Conservation (phyloP, 30 jellyfish, hydroid and myxozoan species). For the Turritopsis dohrnii region DNA sequence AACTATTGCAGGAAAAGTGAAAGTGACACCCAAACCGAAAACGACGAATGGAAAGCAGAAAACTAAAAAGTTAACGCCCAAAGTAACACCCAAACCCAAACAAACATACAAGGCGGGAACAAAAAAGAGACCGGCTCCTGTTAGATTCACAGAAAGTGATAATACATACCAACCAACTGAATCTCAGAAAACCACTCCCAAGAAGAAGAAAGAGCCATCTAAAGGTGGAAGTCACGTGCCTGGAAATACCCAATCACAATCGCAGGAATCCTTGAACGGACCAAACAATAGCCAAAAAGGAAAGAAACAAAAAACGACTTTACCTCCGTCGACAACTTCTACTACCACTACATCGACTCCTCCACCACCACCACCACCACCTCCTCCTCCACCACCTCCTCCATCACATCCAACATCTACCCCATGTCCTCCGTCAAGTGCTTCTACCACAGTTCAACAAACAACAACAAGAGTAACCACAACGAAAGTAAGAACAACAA, state of each 20-base stretch:
- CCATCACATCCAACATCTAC: background rate
- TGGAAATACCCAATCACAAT: background rate
- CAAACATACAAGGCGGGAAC: background rate
- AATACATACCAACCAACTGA: background rate
- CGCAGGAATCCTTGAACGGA: background rate
- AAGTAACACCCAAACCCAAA: background rate
- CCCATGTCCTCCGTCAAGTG: background rate
- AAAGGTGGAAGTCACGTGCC: background rate
- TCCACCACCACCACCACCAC: background rate
- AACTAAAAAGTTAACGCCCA: background rate
- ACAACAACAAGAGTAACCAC: background rate
- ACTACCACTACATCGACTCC: background rate
- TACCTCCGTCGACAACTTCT: background rate
- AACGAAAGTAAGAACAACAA: slow-evolving; percentile 2
- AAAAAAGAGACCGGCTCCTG: background rate
- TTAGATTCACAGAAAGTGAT: background rate
- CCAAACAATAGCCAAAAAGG: background rate
- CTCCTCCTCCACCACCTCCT: background rate
- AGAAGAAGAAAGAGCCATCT: background rate
- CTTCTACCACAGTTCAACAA: background rate
- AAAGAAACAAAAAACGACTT: background rate
- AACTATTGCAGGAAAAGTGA: background rate
- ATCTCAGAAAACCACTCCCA: background rate
- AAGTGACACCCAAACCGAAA: background rate
- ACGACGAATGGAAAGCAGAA: background rate